phyloP scores from a whole-genome alignment of 2,797 vertebrate genomes.

The Schizothorax lantsangensis region DNA sequence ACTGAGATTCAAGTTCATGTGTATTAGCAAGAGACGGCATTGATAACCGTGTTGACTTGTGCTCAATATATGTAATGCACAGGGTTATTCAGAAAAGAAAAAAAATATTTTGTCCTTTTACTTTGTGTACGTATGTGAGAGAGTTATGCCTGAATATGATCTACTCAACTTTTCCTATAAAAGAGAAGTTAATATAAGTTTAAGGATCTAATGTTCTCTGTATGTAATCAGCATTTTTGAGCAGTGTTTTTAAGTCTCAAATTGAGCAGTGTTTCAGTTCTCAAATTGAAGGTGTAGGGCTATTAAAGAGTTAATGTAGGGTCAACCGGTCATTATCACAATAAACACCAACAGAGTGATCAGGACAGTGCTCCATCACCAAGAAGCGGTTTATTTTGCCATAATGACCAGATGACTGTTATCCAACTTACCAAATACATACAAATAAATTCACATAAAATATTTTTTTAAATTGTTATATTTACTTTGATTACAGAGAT shows the following conservation, averaged over 20 bases:
- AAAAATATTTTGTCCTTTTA: not conserved
- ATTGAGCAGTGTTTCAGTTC: not conserved
- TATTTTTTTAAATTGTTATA: not conserved
- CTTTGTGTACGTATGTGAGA: not conserved
- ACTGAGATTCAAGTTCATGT: conserved; percentile 59
- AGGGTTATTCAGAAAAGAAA: not conserved
- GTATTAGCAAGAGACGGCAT: conserved; percentile 15
- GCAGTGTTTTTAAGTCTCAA: not conserved
- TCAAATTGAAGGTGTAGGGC: not conserved
- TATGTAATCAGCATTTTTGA: no score
- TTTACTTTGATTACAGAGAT: not conserved
- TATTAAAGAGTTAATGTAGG: not conserved
- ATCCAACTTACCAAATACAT: not conserved
- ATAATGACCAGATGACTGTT: not conserved
- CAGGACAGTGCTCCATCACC: not conserved
- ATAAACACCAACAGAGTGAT: not conserved
- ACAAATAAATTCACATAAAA: not conserved
- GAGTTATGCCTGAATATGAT: not conserved
- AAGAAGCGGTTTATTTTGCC: not conserved
- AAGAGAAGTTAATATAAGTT: not conserved
- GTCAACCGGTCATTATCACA: not conserved
- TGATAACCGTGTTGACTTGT: conserved; percentile 16
- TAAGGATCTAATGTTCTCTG: not conserved
- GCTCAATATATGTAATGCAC: conserved; percentile 7
- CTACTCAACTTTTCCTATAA: not conserved